A percentile compares a stretch with the other conserved stretches of the same genome.
phyloP scores from a whole-genome alignment of 1,140 invertebrate species.

The Drosophila chauvacae region DNA sequence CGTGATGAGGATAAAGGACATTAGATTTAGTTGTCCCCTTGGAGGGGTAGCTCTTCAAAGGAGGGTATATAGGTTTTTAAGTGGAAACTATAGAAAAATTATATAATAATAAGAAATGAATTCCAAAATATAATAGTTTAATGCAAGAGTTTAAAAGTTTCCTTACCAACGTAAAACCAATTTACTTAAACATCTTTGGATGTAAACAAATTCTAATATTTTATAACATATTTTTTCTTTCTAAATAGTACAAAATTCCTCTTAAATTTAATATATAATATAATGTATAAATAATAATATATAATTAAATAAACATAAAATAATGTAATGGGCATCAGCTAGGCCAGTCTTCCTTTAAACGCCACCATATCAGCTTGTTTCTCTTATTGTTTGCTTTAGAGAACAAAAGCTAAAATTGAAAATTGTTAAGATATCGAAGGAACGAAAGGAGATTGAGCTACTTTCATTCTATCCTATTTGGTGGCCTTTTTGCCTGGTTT shows the following conservation, averaged over 20 bases:
- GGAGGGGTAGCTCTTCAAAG: slow-evolving; percentile 4
- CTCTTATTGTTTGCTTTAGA: slow-evolving; percentile 60
- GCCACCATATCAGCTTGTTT: slow-evolving; percentile 15
- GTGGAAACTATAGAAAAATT: background rate
- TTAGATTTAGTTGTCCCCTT: slow-evolving; percentile 73
- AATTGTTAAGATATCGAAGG: slow-evolving; percentile 74
- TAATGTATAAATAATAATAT: no score
- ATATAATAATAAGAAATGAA: no score
- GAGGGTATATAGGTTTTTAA: background rate
- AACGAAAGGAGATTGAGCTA: slow-evolving; percentile 56
- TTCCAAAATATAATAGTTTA: background rate
- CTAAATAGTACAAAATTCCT: background rate
- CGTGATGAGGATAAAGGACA: slow-evolving; percentile 67
- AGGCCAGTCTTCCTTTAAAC: background rate
- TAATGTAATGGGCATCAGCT: background rate
- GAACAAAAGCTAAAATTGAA: slow-evolving; percentile 83
- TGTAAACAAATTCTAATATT: background rate
- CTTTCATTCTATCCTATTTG: slow-evolving; percentile 68
- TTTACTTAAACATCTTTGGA: background rate
- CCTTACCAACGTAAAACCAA: no score
- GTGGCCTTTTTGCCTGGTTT: slow-evolving; percentile 80
- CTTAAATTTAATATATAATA: no score
- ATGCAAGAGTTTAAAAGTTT: background rate
- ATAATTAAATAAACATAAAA: no score
- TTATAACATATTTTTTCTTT: background rate